Conservation (phyloP, 2,113 vertebrate genomes). For the Arothron firmamentum region DNA sequence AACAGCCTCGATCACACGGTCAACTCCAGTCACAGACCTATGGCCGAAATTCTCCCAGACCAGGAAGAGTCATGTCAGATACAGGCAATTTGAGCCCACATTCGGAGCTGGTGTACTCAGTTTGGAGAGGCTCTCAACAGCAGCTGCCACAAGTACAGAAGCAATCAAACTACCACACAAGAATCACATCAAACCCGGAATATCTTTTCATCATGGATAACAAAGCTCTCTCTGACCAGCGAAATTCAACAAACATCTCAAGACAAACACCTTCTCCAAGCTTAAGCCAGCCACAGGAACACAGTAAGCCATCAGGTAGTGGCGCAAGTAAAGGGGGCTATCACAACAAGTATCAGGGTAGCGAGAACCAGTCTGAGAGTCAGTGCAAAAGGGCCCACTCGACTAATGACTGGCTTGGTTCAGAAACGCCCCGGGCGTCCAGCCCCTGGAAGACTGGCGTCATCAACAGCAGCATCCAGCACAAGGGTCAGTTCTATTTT, state of each 20-base stretch:
- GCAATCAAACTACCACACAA: conserved; percentile 31
- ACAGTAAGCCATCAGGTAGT: conserved; percentile 33
- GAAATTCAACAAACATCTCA: conserved; percentile 46
- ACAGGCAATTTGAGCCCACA: conserved; percentile 9
- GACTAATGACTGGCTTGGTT: conserved; percentile 35
- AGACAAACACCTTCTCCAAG: conserved; percentile 56
- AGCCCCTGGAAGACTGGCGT: conserved; percentile 37
- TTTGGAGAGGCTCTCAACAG: conserved; percentile 43
- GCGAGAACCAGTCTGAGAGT: conserved; percentile 39
- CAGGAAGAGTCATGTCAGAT: conserved; percentile 27
- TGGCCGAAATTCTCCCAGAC: not conserved
- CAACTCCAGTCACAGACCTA: conserved; percentile 17
- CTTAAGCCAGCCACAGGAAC: conserved; percentile 62
- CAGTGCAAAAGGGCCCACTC: conserved; percentile 58
- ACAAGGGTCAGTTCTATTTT: conserved; percentile 79
- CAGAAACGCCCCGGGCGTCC: conserved; percentile 44
- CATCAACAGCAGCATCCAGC: conserved; percentile 71
- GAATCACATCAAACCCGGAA: conserved; percentile 40
- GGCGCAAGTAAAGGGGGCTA: conserved; percentile 27
- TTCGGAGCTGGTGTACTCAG: conserved; percentile 41
- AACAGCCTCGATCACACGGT: conserved; percentile 34
- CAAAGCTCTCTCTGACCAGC: conserved; percentile 42
- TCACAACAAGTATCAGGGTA: conserved; percentile 19
- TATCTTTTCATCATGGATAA: conserved; percentile 43
- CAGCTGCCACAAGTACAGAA: conserved; percentile 30